Evolutionary conservation across 2,888 invertebrate species (phyloP).

Genomic region (Nasonovia ribisnigri): DNA sequence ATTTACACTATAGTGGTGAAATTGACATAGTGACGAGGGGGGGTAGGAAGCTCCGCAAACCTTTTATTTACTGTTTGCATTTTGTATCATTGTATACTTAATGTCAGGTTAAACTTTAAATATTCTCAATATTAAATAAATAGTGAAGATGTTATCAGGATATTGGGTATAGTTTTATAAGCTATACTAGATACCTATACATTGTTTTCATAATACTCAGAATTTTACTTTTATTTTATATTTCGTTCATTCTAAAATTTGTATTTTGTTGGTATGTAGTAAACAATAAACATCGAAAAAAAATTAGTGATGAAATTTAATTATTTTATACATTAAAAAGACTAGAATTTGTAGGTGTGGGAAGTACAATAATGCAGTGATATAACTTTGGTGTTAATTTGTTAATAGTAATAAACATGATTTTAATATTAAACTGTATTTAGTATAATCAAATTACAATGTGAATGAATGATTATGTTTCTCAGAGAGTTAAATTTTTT

Average conservation of each 20-base stretch:
- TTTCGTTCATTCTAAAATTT: too few relatives aligned
- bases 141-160: neutral
- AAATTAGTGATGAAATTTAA: neutral
- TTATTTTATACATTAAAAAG: neutral
- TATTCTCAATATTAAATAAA: neutral
- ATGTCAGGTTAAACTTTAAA: too few relatives aligned
- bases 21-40: fast-evolving
- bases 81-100: neutral
- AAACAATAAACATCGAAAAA: too few relatives aligned
- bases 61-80: neutral
- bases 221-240: neutral
- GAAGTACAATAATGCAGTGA: neutral
- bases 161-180: neutral
- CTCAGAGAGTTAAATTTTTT: too few relatives aligned
- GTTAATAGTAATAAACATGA: neutral
- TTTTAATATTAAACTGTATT: neutral
- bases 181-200: neutral
- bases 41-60: neutral
- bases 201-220: neutral
- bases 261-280: too few relatives aligned
- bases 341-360: neutral
- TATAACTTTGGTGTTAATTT: neutral
- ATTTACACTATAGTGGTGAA: neutral
- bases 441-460: neutral
- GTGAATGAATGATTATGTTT: too few relatives aligned